phyloP scores from a whole-genome alignment of 2,113 vertebrate genomes.

The Etheostoma cragini region DNA sequence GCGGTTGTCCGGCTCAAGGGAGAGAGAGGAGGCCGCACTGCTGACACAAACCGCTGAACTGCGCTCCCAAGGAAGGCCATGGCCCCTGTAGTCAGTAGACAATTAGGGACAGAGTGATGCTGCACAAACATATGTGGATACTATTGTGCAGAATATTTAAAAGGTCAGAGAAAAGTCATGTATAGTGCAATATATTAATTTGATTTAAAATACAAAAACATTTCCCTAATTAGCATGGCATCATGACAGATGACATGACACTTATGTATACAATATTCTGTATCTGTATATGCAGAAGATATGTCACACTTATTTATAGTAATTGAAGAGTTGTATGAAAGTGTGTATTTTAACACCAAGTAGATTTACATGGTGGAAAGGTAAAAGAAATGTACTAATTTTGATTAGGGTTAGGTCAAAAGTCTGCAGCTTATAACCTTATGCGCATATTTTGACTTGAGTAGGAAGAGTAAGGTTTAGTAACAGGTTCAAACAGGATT shows the following conservation, averaged over 20 bases:
- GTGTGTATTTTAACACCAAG: too few relatives aligned
- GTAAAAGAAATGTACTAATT: neutral
- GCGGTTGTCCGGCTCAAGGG: slow-evolving; percentile 47
- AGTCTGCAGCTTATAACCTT: too few relatives aligned
- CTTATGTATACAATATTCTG: neutral
- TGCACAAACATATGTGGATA: neutral
- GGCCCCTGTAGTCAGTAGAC: slow-evolving; percentile 52
- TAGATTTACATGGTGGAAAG: neutral
- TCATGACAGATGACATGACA: neutral
- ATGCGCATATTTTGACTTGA: too few relatives aligned
- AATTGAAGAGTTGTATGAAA: neutral
- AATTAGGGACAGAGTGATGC: neutral
- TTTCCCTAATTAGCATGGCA: neutral
- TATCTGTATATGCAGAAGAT: neutral
- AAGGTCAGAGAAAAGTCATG: neutral
- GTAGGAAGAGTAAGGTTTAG: too few relatives aligned
- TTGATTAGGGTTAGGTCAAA: too few relatives aligned
- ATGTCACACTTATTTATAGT: neutral
- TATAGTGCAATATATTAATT: neutral
- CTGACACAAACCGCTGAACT: slow-evolving; percentile 37
- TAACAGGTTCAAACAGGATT: too few relatives aligned
- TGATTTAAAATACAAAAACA: neutral
- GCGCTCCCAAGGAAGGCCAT: slow-evolving; percentile 79
- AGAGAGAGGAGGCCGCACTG: slow-evolving; percentile 30
- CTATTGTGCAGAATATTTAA: neutral